Conservation (phyloP, 2,888 invertebrate species). For the Plebejus argus region DNA sequence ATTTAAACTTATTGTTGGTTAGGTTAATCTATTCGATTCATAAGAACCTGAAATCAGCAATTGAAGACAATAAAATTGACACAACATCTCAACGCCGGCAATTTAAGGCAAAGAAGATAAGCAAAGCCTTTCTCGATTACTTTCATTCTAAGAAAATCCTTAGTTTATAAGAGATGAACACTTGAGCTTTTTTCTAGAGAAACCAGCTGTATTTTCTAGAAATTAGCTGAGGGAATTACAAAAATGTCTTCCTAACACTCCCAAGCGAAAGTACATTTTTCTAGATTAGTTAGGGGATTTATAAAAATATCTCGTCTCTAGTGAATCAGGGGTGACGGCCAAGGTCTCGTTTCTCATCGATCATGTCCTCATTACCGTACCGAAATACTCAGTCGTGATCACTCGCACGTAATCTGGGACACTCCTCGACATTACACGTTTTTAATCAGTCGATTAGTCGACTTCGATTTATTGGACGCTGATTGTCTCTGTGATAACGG, state of each 20-base stretch:
- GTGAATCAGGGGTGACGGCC: constrained; percentile 13
- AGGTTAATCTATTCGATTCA: not conserved
- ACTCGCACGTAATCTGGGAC: constrained; percentile 18
- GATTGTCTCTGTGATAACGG: not conserved
- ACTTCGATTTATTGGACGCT: constrained; percentile 1
- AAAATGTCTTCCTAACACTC: not conserved
- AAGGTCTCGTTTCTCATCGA: constrained; percentile 12
- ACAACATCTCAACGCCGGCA: no score
- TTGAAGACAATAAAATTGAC: not conserved
- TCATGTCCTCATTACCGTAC: constrained; percentile 17
- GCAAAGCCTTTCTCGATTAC: not conserved
- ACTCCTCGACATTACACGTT: not conserved
- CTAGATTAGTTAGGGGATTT: not conserved
- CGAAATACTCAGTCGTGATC: constrained; percentile 4
- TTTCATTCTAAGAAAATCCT: not conserved
- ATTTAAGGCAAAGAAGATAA: not conserved
- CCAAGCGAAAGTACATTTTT: not conserved
- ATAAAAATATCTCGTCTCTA: constrained; percentile 13
- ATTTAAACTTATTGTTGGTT: not conserved
- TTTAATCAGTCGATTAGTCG: constrained; percentile 1
- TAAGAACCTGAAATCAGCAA: not conserved
- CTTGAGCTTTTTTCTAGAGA: not conserved
- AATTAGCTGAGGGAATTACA: not conserved
- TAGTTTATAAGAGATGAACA: not conserved
- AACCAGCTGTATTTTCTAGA: not conserved